These are phyloP conservation scores for Alentia gelatinosa DNA, from an alignment of 2,888 invertebrate species.

Conservation along the genomic window DNA sequence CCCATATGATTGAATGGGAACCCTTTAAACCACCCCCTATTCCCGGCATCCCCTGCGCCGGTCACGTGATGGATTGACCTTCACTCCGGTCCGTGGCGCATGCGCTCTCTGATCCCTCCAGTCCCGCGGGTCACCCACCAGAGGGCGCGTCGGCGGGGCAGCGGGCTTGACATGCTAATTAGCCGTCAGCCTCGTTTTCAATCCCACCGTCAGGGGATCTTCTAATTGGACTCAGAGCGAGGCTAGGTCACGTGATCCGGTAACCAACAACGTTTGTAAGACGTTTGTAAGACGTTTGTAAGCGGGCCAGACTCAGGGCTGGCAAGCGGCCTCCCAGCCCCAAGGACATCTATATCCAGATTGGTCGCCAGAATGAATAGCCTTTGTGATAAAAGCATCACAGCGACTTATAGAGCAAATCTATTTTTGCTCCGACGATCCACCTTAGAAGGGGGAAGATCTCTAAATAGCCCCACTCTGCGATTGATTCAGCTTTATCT, in stretches of 20 bases:
- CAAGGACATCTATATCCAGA: slow-evolving; percentile 1
- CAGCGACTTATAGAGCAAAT: not conserved
- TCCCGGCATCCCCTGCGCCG: not conserved
- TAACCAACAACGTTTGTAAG: not conserved
- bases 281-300: too few relatives aligned
- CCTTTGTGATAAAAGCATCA: not conserved
- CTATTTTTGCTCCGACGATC: not conserved
- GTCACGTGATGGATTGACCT: slow-evolving; percentile 16
- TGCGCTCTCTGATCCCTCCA: not conserved
- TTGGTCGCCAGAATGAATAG: not conserved
- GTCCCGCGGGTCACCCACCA: not conserved
- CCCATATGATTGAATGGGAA: not conserved
- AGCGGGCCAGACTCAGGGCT: not conserved
- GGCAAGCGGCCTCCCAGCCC: not conserved
- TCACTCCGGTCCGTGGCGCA: not conserved
- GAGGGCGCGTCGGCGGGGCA: not conserved
- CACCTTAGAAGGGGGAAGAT: not conserved
- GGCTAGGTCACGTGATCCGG: not conserved
- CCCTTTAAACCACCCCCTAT: not conserved
- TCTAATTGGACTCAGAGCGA: slow-evolving; percentile 9
- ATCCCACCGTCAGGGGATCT: not conserved
- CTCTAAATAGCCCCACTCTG: not conserved
- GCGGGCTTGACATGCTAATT: slow-evolving; percentile 3
- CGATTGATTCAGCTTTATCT: not conserved
- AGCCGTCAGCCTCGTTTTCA: slow-evolving; percentile 11